These are phyloP conservation scores for Nemopilema nomurai DNA, from an alignment of 30 jellyfish, hydroid and myxozoan genomes.

Conservation along the genomic window DNA sequence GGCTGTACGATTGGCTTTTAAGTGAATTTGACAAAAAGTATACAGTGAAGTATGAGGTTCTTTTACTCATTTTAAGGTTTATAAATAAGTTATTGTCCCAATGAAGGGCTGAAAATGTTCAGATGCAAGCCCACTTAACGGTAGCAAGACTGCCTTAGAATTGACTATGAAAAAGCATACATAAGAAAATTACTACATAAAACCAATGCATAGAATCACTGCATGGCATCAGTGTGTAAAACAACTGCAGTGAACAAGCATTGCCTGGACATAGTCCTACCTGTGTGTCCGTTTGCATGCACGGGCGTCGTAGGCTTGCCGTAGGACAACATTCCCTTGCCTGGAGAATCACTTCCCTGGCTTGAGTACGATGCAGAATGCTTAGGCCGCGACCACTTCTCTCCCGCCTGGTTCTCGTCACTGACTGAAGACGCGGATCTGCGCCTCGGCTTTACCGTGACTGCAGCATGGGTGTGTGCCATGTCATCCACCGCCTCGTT, in stretches of 20 bases:
- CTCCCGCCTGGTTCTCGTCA: slow-evolving; percentile 47
- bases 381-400: slow-evolving; percentile 64
- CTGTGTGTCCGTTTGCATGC: slow-evolving; percentile 38
- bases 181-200: no score
- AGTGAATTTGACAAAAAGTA: no score
- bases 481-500: slow-evolving; percentile 40
- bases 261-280: slow-evolving; percentile 1
- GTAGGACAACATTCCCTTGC: slow-evolving; percentile 26
- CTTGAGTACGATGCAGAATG: slow-evolving; percentile 33
- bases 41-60: no score
- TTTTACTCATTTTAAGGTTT: no score
- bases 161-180: no score
- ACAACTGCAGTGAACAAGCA: background rate
- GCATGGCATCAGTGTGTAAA: no score
- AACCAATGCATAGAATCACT: no score
- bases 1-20: no score
- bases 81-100: no score
- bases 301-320: background rate
- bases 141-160: no score
- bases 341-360: slow-evolving; percentile 2
- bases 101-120: no score
- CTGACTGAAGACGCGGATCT: slow-evolving; percentile 65
- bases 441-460: slow-evolving; percentile 54
- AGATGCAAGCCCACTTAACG: no score
- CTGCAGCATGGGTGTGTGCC: slow-evolving; percentile 23